A percentile compares a stretch with the other conserved stretches of the same genome.
Evolutionary conservation across 2,888 invertebrate genomes (phyloP).

Genomic region (Lamellibrachia satsuma): DNA sequence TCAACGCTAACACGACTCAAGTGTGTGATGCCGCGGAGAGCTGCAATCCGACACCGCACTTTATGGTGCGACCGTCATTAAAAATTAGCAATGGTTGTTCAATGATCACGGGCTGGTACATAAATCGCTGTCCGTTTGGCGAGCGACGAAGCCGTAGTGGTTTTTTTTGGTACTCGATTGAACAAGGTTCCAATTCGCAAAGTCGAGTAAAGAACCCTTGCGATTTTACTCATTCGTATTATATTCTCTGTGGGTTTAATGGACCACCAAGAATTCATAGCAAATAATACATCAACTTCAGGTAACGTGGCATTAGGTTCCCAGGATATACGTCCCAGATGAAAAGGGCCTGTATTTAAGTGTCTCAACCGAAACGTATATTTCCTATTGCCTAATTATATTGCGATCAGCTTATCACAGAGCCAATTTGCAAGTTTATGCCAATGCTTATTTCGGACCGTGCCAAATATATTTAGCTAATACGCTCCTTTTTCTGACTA

Average conservation of each 20-base stretch:
- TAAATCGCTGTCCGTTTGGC: neutral
- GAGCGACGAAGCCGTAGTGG: neutral
- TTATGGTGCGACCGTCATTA: neutral
- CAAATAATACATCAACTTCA: neutral
- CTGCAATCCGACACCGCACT: neutral
- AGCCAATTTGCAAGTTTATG: neutral
- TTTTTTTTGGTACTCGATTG: neutral
- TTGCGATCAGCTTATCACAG: neutral
- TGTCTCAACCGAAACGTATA: constrained; percentile 1
- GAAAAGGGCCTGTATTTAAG: neutral
- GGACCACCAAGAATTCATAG: neutral
- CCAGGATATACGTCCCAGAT: neutral
- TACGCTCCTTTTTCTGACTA: too few species aligned
- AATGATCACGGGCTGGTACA: neutral
- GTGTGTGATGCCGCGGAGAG: neutral
- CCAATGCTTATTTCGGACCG: neutral
- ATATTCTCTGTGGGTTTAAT: neutral
- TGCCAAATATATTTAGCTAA: neutral
- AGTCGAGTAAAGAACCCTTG: neutral
- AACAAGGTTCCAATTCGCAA: neutral
- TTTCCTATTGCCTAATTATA: constrained; percentile 10
- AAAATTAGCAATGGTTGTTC: neutral
- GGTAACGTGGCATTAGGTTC: neutral
- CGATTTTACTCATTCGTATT: neutral
- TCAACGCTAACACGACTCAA: neutral